These are phyloP conservation scores for Centropristis striata DNA, from an alignment of 2,113 vertebrate species.

Conservation along the genomic window DNA sequence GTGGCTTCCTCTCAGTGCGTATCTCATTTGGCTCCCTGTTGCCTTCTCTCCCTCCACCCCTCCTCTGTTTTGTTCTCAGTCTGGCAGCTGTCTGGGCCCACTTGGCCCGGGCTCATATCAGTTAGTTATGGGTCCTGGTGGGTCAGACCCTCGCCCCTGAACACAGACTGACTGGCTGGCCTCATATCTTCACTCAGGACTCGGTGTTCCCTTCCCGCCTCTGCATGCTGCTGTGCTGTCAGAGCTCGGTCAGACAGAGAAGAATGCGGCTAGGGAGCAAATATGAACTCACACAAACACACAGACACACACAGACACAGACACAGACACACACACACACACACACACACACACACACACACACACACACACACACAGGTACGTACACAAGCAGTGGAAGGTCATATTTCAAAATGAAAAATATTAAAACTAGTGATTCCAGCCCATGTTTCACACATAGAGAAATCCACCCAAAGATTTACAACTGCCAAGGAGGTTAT, in stretches of 20 bases:
- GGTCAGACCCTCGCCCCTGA: constrained; percentile 74
- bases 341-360: constrained; percentile 8
- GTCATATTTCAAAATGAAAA: constrained; percentile 23
- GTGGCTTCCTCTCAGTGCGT: constrained; percentile 35
- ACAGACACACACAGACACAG: constrained; percentile 12
- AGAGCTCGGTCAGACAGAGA: constrained; percentile 75
- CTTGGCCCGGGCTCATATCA: constrained; percentile 76
- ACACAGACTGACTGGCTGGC: constrained; percentile 77
- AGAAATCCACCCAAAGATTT: background rate
- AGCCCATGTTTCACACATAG: background rate
- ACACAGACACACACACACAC: no score
- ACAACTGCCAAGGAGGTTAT: no score
- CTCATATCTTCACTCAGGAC: constrained; percentile 79
- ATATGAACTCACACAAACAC: constrained; percentile 40
- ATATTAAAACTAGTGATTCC: background rate
- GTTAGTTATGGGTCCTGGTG: constrained; percentile 77
- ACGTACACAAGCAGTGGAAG: constrained; percentile 41
- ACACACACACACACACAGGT: constrained; percentile 3
- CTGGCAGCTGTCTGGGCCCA: constrained; percentile 68
- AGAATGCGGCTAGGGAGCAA: constrained; percentile 74
- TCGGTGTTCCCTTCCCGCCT: constrained; percentile 76
- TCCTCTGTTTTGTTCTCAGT: constrained; percentile 60
- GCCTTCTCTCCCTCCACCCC: constrained; percentile 11
- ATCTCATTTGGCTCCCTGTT: constrained; percentile 33
- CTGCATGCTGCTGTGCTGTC: constrained; percentile 62